Conservation (phyloP, 2,113 vertebrate species). For the Damaliscus lunatus region DNA sequence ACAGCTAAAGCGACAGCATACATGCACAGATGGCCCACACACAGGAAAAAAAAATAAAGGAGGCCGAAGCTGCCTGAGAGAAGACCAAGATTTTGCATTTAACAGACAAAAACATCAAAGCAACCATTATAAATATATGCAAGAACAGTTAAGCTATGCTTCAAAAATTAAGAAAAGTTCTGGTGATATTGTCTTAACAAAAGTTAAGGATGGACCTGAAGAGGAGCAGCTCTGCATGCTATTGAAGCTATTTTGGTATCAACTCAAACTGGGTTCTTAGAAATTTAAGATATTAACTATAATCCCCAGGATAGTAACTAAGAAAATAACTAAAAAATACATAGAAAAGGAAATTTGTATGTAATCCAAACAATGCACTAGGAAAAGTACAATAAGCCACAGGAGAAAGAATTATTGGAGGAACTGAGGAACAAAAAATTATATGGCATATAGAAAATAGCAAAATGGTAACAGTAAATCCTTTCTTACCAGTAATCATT, state of each 20-base stretch:
- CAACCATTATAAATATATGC: background rate
- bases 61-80: background rate
- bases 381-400: background rate
- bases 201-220: background rate
- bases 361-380: background rate
- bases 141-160: background rate
- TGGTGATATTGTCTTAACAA: background rate
- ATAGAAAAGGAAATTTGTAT: background rate
- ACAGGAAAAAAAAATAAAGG: background rate
- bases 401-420: background rate
- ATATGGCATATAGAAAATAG: background rate
- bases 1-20: background rate
- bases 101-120: background rate
- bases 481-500: background rate
- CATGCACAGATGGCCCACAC: background rate
- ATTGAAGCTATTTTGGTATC: background rate
- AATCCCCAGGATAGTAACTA: background rate
- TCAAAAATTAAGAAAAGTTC: background rate
- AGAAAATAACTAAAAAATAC: background rate
- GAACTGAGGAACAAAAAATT: background rate
- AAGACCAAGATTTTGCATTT: background rate
- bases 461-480: background rate
- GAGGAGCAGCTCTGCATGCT: background rate
- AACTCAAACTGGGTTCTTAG: background rate
- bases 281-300: background rate